These are phyloP conservation scores for Tyrophagus putrescentiae DNA, from an alignment of 1,140 invertebrate species.

Conservation along the genomic window DNA sequence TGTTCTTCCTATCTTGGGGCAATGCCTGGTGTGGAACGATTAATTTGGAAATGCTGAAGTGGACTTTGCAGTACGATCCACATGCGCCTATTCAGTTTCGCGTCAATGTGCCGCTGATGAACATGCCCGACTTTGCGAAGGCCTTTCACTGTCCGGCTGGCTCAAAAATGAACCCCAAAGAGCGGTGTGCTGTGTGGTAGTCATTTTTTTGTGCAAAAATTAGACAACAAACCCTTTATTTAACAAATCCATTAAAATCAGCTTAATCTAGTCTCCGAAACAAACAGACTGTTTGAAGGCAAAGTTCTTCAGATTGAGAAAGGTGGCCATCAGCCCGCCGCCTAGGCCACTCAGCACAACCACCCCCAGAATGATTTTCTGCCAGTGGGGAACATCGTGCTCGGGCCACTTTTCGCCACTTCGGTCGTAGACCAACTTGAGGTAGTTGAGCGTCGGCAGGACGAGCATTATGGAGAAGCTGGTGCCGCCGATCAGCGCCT, in stretches of 20 bases:
- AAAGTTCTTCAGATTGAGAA: no score
- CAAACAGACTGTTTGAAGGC: no score
- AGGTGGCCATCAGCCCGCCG: no score
- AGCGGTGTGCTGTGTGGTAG: constrained; percentile 86
- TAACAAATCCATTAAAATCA: no score
- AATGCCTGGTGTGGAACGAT: constrained; percentile 46
- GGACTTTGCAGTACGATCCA: constrained; percentile 23
- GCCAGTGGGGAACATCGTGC: no score
- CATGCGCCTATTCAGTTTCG: constrained; percentile 29
- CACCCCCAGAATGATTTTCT: no score
- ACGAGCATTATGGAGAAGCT: background rate
- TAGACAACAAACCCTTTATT: no score
- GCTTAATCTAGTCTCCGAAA: no score
- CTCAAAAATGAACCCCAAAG: constrained; percentile 70
- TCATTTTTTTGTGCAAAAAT: no score
- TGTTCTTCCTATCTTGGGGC: constrained; percentile 76
- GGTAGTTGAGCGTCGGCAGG: background rate
- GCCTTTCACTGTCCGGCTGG: constrained; percentile 52
- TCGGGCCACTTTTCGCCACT: no score
- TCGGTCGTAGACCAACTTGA: background rate
- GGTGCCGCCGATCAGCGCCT: background rate
- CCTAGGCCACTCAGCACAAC: no score
- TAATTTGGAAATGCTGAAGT: constrained; percentile 38
- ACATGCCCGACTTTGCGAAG: constrained; percentile 71
- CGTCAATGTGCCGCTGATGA: constrained; percentile 71